Percentiles rank a stretch among this genome's conserved stretches.
These are phyloP conservation scores for Synanceia verrucosa DNA, from an alignment of 2,797 vertebrate genomes.

Conservation along the genomic window DNA sequence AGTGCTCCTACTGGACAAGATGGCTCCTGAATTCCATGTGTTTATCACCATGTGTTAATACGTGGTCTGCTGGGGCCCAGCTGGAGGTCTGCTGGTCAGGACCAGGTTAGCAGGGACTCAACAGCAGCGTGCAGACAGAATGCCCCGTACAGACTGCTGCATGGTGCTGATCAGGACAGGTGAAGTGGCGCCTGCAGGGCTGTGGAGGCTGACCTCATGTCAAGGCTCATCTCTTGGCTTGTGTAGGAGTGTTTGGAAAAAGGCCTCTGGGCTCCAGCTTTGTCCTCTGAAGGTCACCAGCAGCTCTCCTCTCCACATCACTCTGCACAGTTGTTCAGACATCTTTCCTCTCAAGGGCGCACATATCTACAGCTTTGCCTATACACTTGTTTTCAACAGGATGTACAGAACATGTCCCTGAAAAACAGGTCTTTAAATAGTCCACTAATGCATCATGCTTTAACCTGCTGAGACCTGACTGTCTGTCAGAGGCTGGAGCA, in stretches of 20 bases:
- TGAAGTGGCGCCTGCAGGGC: slow-evolving; percentile 4
- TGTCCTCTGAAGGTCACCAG: slow-evolving; percentile 26
- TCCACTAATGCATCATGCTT: background rate
- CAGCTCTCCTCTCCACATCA: slow-evolving; percentile 4
- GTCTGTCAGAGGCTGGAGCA: no score
- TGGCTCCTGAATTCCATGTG: background rate
- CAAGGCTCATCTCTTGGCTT: slow-evolving; percentile 32
- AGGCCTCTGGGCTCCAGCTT: slow-evolving; percentile 18
- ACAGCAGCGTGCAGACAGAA: background rate
- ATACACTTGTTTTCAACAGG: background rate
- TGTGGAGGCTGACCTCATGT: slow-evolving; percentile 25
- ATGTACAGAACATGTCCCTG: background rate
- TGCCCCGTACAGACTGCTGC: background rate
- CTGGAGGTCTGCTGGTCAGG: background rate
- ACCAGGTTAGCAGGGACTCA: background rate
- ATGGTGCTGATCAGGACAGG: slow-evolving; percentile 28
- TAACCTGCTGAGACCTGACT: background rate
- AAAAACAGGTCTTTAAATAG: background rate
- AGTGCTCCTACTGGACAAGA: background rate
- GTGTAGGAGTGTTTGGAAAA: slow-evolving; percentile 47
- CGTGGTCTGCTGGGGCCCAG: background rate
- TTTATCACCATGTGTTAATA: background rate
- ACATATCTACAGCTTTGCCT: background rate
- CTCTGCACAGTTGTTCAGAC: background rate
- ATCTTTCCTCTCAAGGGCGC: background rate